Evolutionary conservation across 2,888 invertebrate species (phyloP).

Genomic region (Pollenia amentaria): DNA sequence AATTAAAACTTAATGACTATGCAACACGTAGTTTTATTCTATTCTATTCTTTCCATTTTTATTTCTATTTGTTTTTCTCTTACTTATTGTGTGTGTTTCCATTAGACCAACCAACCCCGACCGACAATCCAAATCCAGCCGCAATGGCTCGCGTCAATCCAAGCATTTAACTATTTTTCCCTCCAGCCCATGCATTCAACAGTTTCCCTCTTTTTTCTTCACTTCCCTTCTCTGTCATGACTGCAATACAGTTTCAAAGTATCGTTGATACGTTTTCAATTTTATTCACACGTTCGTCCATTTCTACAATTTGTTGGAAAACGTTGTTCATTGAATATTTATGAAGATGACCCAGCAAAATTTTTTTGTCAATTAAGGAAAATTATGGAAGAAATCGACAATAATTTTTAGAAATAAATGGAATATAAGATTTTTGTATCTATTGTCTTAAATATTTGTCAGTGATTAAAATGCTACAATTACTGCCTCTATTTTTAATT

Average conservation of each 20-base stretch:
- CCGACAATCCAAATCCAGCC: slow-evolving; percentile 53
- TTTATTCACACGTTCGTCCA: slow-evolving; percentile 67
- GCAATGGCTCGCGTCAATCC: slow-evolving; percentile 7
- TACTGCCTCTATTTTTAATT: too few relatives aligned
- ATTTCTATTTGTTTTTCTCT: slow-evolving; percentile 30
- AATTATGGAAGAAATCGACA: too few relatives aligned
- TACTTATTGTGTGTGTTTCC: slow-evolving; percentile 32
- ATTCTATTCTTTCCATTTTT: slow-evolving; percentile 31
- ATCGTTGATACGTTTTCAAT: slow-evolving; percentile 54
- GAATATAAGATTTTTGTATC: too few relatives aligned
- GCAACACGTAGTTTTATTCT: slow-evolving; percentile 71
- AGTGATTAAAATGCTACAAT: too few relatives aligned
- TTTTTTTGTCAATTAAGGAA: not conserved
- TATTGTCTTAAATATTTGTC: too few relatives aligned
- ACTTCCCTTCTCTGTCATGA: not conserved
- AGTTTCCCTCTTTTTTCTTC: slow-evolving; percentile 1
- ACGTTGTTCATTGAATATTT: slow-evolving; percentile 52
- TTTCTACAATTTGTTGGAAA: slow-evolving; percentile 65
- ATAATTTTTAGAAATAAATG: too few relatives aligned
- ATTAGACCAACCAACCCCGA: slow-evolving; percentile 22
- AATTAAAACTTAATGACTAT: slow-evolving; percentile 74
- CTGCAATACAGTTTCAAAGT: slow-evolving; percentile 7
- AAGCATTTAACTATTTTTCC: not conserved
- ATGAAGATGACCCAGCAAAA: slow-evolving; percentile 29
- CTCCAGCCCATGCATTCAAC: slow-evolving; percentile 20